phyloP scores from a whole-genome alignment of 2,888 invertebrate species.

The Aplocera efformata region DNA sequence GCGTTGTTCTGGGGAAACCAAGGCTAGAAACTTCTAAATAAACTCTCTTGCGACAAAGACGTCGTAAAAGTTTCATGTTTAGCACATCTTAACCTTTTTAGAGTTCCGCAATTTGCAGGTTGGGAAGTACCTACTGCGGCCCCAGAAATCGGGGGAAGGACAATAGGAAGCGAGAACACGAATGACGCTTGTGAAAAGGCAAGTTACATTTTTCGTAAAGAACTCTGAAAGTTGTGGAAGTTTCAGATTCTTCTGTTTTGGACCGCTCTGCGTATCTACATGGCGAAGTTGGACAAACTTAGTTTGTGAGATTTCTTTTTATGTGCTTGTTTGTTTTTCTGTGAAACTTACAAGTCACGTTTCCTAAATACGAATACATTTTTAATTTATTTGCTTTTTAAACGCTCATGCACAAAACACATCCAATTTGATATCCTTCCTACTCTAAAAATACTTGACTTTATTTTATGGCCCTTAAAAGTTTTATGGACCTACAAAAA shows the following conservation, averaged over 20 bases:
- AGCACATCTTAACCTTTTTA: conserved; percentile 35
- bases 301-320: conserved; percentile 10
- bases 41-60: conserved; percentile 35
- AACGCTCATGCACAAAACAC: neutral
- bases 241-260: conserved; percentile 13
- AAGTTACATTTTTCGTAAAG: conserved; percentile 22
- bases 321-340: neutral
- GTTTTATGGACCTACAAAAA: conserved; percentile 14
- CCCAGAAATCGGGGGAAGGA: conserved; percentile 15
- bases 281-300: conserved; percentile 5
- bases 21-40: conserved; percentile 21
- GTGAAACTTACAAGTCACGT: neutral
- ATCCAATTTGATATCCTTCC: conserved; percentile 4
- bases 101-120: conserved; percentile 25
- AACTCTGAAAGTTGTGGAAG: conserved; percentile 19
- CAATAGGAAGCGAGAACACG: conserved; percentile 23
- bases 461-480: conserved; percentile 15
- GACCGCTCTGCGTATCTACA: conserved; percentile 2
- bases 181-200: conserved; percentile 22
- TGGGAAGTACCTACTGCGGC: conserved; percentile 10
- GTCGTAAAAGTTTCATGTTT: conserved; percentile 42
- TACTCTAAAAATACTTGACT: conserved; percentile 9
- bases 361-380: too few relatives aligned
- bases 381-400: neutral
- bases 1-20: neutral